Percentiles rank a stretch among this genome's conserved stretches.
phyloP scores from a whole-genome alignment of 2,797 vertebrate genomes.

The Leptatherina wallacei region DNA sequence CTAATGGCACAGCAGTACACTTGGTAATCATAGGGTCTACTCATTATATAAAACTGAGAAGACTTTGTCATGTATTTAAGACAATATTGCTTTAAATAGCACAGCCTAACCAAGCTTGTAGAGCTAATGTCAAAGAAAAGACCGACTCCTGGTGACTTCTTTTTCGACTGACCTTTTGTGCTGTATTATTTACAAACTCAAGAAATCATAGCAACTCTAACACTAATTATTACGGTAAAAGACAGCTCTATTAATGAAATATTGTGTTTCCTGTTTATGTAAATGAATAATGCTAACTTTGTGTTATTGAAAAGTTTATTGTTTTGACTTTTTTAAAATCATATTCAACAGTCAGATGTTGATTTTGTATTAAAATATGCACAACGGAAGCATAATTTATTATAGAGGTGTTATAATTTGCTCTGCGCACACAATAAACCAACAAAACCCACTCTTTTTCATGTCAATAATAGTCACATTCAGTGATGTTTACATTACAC shows the following conservation, averaged over 20 bases:
- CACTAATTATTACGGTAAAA: neutral
- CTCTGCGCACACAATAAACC: neutral
- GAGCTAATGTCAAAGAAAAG: neutral
- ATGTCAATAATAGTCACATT: neutral
- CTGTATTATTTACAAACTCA: neutral
- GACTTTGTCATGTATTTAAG: slow-evolving; percentile 33
- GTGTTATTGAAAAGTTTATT: too few species aligned
- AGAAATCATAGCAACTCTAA: neutral
- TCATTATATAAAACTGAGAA: slow-evolving; percentile 19
- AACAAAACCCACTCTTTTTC: neutral
- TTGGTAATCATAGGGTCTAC: slow-evolving; percentile 16
- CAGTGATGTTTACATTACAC: neutral
- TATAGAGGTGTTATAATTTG: neutral
- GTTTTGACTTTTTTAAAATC: neutral
- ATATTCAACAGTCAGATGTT: neutral
- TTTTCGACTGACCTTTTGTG: neutral
- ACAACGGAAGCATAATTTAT: neutral
- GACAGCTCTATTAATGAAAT: neutral
- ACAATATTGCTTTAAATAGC: slow-evolving; percentile 21
- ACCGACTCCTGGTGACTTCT: neutral
- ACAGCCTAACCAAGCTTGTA: neutral
- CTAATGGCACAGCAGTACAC: slow-evolving; percentile 20
- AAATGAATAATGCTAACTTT: too few species aligned
- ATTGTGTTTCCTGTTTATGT: too few species aligned
- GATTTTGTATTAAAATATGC: neutral